phyloP scores from a whole-genome alignment of 2,888 invertebrate species.

The Pseudococcus longispinus region DNA sequence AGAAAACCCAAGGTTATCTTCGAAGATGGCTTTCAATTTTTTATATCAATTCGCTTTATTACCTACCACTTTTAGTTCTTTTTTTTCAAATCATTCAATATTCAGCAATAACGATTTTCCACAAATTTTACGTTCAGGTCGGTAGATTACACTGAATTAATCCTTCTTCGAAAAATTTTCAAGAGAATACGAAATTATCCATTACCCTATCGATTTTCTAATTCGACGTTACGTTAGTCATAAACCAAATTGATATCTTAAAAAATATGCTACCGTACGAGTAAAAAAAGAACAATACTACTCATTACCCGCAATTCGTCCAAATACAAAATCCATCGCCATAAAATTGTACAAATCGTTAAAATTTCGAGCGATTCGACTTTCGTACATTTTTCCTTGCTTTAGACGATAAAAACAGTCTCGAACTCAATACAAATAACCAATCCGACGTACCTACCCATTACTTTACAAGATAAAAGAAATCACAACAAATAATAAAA shows the following conservation, averaged over 20 bases:
- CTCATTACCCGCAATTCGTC: background rate
- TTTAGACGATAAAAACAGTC: background rate
- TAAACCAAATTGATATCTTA: background rate
- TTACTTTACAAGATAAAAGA: background rate
- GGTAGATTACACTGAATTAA: too few species aligned
- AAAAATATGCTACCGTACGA: background rate
- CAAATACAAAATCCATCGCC: background rate
- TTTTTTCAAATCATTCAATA: too few species aligned
- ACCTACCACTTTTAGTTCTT: too few species aligned
- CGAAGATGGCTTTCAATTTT: too few species aligned
- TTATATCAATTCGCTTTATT: too few species aligned
- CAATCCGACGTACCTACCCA: background rate
- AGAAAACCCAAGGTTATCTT: too few species aligned
- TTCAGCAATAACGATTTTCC: too few species aligned
- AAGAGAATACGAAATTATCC: background rate
- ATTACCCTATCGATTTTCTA: background rate
- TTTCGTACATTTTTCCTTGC: background rate
- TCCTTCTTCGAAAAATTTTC: background rate
- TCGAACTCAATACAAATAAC: background rate
- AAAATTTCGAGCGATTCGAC: background rate
- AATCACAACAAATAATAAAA: background rate
- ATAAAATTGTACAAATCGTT: conserved; percentile 14
- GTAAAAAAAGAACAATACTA: background rate
- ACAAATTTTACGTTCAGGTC: too few species aligned
- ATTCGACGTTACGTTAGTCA: background rate